A percentile compares a stretch with the other conserved stretches of the same genome.
phyloP scores from a whole-genome alignment of 2,113 vertebrate species.

The Oreochromis tanganicae region DNA sequence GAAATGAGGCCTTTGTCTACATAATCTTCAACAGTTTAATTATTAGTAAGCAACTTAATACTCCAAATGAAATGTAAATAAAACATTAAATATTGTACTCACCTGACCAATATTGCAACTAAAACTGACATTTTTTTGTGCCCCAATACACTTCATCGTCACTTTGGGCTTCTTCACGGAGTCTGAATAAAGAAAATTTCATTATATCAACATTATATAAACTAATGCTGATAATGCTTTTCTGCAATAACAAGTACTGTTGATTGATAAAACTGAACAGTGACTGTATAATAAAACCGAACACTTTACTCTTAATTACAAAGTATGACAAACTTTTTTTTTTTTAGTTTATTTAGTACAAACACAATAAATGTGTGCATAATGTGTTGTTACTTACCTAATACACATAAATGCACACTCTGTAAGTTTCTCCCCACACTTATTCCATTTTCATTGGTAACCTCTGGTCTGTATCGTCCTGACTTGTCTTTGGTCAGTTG shows the following conservation, averaged over 20 bases:
- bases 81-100: neutral
- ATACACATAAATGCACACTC: too few species aligned
- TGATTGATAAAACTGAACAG: neutral
- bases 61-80: too few species aligned
- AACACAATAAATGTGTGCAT: too few species aligned
- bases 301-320: fast-evolving
- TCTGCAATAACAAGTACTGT: fast-evolving
- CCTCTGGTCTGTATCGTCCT: neutral
- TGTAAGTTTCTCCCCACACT: neutral
- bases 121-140: neutral
- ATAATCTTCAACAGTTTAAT: too few species aligned
- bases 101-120: neutral
- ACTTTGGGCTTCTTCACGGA: fast-evolving
- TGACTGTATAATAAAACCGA: fast-evolving
- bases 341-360: too few species aligned
- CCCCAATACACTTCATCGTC: fast-evolving
- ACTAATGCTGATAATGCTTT: fast-evolving
- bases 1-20: too few species aligned
- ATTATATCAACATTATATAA: neutral
- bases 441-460: fast-evolving
- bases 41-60: too few species aligned
- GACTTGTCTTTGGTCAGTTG: too few species aligned
- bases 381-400: too few species aligned
- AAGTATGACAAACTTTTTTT: too few species aligned
- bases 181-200: neutral